Evolutionary conservation across 2,888 invertebrate genomes (phyloP), one percentile per base, ranked within the genome.

Genomic region (Ennomos fuscantarius): DNA sequence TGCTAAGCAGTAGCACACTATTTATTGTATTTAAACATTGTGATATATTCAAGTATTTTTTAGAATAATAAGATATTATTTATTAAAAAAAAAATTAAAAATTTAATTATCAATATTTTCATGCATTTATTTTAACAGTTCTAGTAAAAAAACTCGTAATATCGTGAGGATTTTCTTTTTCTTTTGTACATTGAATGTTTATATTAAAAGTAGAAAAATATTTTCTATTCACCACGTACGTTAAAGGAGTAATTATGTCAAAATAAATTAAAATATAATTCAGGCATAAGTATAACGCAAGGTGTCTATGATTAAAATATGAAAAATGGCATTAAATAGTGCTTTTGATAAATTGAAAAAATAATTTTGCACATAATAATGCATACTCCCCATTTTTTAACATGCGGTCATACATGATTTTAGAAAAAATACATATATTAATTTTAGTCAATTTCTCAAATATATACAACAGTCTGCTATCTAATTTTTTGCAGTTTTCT

Each of bases 351-450:
- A 49, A 42, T 47, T 36, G n/a, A 74, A 70, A 75, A 74, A 81
- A 79, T 76, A 75, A 74, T 74, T 75, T 74, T 77, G 74, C 76
- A 75, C 76, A 73, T 73, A 62, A 71, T 74, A 47, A 57, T 56
- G 65, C 67, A 65, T 71, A 72, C 77, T 66, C 73, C 73, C 69
- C 74, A 76, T 40, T 52, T 35, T 46, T 47, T 48, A 61, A 72
- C 55, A 68, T 72, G 70, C 65, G 69, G 69, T 32, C 36, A 51
- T 44, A 51, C 51, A 37, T 71, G 68, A 50, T 69, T 78, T 78
- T 81, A 79, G 82, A 81, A 83, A 82, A 83, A 82, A 82, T 80
- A 82, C 81, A 78, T 80, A 65, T 66, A 70, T 66, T 61, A 62
- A 60, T 65, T 71, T 69, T 68, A 69, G 66, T 70, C 64, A 69